These are phyloP conservation scores for Tonatia bakeri DNA, from an alignment of 2,113 vertebrate species.

Conservation along the genomic window DNA sequence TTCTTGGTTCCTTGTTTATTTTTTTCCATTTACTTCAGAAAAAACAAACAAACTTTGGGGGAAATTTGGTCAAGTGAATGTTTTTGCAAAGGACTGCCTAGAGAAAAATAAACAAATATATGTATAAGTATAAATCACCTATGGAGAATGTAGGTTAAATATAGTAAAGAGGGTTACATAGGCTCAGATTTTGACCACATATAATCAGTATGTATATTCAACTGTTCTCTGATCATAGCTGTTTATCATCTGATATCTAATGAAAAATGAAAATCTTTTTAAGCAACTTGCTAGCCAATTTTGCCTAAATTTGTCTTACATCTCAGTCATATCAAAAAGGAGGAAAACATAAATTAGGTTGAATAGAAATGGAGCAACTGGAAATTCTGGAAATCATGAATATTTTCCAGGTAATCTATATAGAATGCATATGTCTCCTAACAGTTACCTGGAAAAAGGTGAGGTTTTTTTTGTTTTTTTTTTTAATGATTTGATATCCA, in stretches of 20 bases:
- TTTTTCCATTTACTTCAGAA: neutral
- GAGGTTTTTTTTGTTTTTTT: neutral
- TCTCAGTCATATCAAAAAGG: neutral
- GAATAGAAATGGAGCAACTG: neutral
- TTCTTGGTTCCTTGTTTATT: neutral
- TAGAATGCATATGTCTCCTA: neutral
- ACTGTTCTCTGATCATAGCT: neutral
- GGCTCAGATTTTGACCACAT: neutral
- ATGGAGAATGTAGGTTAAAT: neutral
- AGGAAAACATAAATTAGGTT: too few relatives aligned
- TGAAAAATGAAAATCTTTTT: neutral
- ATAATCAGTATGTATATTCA: neutral
- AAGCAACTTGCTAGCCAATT: neutral
- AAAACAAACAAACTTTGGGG: conserved; percentile 9
- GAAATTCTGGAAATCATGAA: neutral
- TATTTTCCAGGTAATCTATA: neutral
- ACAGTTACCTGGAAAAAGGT: neutral
- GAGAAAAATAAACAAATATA: neutral
- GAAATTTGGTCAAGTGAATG: neutral
- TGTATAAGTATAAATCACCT: neutral
- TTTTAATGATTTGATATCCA: neutral
- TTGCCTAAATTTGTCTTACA: neutral
- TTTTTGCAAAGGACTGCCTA: neutral
- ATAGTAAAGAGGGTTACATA: neutral
- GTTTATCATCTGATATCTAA: neutral